Evolutionary conservation across 2,113 vertebrate species (phyloP).

Genomic region (Todiramphus chloris): DNA sequence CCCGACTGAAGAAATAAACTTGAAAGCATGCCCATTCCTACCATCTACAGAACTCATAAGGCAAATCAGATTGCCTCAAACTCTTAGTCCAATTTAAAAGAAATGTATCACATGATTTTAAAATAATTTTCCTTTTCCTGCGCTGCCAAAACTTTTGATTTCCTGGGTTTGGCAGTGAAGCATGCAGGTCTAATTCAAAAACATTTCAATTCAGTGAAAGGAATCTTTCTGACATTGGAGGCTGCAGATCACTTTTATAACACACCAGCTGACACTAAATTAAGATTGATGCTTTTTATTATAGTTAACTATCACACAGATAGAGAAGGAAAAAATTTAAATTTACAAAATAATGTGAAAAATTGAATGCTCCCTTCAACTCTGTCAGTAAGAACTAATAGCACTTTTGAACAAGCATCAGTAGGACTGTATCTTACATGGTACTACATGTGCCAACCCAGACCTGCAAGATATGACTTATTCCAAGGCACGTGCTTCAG

Average conservation of each 20-base stretch:
- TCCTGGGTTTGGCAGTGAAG: background rate
- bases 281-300: slow-evolving; percentile 6
- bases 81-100: background rate
- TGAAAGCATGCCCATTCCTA: background rate
- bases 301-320: background rate
- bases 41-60: background rate
- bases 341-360: slow-evolving; percentile 7
- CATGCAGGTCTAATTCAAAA: slow-evolving; percentile 6
- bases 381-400: background rate
- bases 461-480: background rate
- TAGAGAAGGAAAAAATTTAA: background rate
- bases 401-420: background rate
- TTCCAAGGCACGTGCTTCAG: background rate
- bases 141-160: background rate
- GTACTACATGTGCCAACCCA: background rate
- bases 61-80: slow-evolving; percentile 3
- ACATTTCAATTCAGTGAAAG: background rate
- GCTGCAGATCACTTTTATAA: background rate
- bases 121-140: background rate
- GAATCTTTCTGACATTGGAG: background rate
- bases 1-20: background rate
- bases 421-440: background rate
- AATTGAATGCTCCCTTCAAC: background rate
- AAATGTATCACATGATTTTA: background rate
- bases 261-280: background rate